Evolutionary conservation across 2,888 invertebrate species (phyloP).

Genomic region (Celastrina argiolus): DNA sequence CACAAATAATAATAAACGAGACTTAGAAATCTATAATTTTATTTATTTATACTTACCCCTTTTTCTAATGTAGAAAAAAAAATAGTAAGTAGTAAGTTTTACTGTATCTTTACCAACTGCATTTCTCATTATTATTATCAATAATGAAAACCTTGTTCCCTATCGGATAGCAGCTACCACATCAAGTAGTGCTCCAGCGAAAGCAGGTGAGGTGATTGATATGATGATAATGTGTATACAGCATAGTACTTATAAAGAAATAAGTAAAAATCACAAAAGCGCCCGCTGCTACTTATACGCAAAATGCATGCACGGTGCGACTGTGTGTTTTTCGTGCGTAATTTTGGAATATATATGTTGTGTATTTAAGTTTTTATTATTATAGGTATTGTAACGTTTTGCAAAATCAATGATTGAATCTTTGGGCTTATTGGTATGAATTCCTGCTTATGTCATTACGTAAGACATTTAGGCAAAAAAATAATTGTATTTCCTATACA

Average conservation of each 20-base stretch:
- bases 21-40: conserved; percentile 16
- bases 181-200: conserved; percentile 61
- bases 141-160: conserved; percentile 40
- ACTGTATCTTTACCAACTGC: not conserved
- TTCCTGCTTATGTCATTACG: no score
- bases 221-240: conserved; percentile 25
- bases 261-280: not conserved
- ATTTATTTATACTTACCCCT: conserved; percentile 16
- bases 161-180: conserved; percentile 60
- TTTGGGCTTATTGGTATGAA: no score
- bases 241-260: not conserved
- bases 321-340: not conserved
- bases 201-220: conserved; percentile 75
- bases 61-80: not conserved
- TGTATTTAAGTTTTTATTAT: no score
- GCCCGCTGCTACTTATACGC: not conserved
- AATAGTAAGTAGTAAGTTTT: not conserved
- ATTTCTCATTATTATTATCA: conserved; percentile 36
- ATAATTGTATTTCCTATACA: no score
- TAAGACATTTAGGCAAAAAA: no score
- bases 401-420: no score
- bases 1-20: conserved; percentile 13
- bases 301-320: not conserved
- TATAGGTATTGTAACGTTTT: no score
- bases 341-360: no score